Base-by-base conservation (phyloP, 23 tunicate genomes). In the Clavelina lepadiformis region DNA sequence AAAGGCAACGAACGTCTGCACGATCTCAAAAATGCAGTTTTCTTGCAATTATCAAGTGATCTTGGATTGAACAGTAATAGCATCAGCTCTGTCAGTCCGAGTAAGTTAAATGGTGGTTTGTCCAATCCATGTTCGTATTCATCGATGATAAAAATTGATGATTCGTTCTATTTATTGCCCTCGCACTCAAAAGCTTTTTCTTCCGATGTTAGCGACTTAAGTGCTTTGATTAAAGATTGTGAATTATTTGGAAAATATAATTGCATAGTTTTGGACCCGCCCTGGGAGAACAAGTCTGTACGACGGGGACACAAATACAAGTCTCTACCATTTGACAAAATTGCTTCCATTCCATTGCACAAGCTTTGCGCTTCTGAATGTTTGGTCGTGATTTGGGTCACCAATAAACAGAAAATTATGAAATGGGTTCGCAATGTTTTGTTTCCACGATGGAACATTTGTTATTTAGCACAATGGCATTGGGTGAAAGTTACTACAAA, bases 221-320 rank as follows among this genome's bases (percentile, higher is more conserved):
- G 46, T 25, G 65, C 65, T 2, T 79, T 86, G 65, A 11, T 79
- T 23, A 23, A 72, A 0, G 69, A 72, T 2, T 71, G 80, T 51
- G 26, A 78, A 49, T 28, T 2, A 21, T 46, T 66, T 51, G 88
- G 77, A n/a, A 76, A 77, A 25, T 89, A 31, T 71, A 51, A 69
- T 38, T 68, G 88, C 54, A 64, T 89, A 35, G 68, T 89, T 5
- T 33, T 81, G 56, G 97, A 89, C 47, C 89, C 97, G 31, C 97
- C 89, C 34, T 89, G 97, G 97, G 77, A 82, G 51, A 89, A 89
- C 51, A 89, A 89, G 58, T 89, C 97, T 21, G 97, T 69, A 3
- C 75, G 75, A 70, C 66, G 97, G 25, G 88, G 97, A 13, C 61
- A 46, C 55, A 81, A 75, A 52, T 89, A 89, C 51, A 2, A 36